Base-by-base conservation (phyloP, 2,113 vertebrate species). In the Laterallus jamaicensis region DNA sequence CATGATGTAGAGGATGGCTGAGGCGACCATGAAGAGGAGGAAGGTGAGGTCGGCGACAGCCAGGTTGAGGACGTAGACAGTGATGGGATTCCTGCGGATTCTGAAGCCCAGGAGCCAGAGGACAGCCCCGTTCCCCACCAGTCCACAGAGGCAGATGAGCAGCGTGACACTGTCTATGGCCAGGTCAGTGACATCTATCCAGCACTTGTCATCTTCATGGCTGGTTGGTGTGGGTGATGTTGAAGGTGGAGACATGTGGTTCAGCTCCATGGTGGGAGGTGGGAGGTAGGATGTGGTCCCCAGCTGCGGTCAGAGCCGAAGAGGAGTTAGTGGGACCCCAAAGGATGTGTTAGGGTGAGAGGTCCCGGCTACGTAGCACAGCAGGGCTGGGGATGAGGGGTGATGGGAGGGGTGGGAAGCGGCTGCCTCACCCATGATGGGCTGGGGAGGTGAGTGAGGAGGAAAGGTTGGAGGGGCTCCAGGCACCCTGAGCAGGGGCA, bases 211-310 rank as follows among this genome's bases (percentile, higher is more conserved):
- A 0, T 54, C 26, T 44, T 8, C 80, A 1, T 56, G 7, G 0
- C 10, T 10, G 8, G 9, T 20, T 0, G 0, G 50, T 10, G 3
- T 0, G 0, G 66, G 47, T 6, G 14, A 1, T 0, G 39, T 10
- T 28, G 74, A 55, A 68, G 59, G 16, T 5, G 64, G 55, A 32
- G 69, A 44, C 0, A 24, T 69, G 42, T 31, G 63, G 50, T 52
- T 90, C 54, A 47, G 11, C 54, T 87, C 91, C 93, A 93, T 96
- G 54, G 21, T 2, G 5, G 55, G 17, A 31, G 76, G 47, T 49
- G 20, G 47, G 49, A 47, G 44, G 13, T 5, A 44, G 69, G 75
- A 44, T 0, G 9, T 6, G 44, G 12, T 29, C 10, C 50, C 62
- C 4, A 0, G 50, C 67, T 96, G 89, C 5, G 4, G 21, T 6